phyloP scores from a whole-genome alignment of 2,797 vertebrate genomes.

The Gymnothorax javanicus region DNA sequence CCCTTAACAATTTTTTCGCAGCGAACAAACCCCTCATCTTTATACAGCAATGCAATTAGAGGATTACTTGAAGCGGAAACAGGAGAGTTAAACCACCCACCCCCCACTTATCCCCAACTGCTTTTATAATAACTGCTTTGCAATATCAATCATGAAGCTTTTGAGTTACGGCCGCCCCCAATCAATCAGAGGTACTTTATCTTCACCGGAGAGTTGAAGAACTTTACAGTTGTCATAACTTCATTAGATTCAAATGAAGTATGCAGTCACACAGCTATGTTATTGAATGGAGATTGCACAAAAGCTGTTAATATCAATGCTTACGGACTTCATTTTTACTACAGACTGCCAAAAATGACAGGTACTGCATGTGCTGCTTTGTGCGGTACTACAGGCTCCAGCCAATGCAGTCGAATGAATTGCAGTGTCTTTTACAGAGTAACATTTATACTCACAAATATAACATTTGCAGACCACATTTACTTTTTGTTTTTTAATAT shows the following conservation, averaged over 20 bases:
- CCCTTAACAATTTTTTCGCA: too few species aligned
- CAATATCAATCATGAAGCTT: constrained; percentile 16
- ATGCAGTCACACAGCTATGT: background rate
- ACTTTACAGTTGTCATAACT: constrained; percentile 7
- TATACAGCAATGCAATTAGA: background rate
- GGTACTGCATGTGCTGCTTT: background rate
- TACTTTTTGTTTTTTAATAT: background rate
- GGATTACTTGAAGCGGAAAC: background rate
- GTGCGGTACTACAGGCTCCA: background rate
- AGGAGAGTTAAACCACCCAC: background rate
- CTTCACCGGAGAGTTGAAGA: background rate
- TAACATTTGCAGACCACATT: background rate
- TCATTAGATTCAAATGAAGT: constrained; percentile 3
- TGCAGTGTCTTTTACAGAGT: background rate
- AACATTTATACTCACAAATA: background rate
- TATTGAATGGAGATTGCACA: background rate
- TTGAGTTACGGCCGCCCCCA: background rate
- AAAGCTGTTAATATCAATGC: background rate
- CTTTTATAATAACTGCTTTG: constrained; percentile 21
- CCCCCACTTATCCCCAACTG: background rate
- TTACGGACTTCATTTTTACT: background rate
- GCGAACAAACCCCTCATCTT: background rate
- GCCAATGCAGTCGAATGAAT: background rate
- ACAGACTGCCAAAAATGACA: background rate
- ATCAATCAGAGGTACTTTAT: constrained; percentile 23